These are phyloP conservation scores for Brachylomia viminalis DNA, from an alignment of 2,888 invertebrate species.

Conservation along the genomic window DNA sequence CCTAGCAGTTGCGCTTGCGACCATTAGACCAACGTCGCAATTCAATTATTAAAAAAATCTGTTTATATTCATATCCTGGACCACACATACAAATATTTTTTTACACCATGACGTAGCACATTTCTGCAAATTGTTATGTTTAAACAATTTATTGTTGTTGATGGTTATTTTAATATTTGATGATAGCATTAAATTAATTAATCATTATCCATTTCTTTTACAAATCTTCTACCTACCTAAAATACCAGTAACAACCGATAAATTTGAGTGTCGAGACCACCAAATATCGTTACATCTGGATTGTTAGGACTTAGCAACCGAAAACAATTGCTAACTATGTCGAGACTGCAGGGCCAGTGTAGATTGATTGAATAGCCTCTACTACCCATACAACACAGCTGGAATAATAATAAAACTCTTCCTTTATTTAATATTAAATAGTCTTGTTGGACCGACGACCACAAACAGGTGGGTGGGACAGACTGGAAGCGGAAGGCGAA, in stretches of 20 bases:
- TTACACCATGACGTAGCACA: not conserved
- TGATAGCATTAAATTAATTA: not conserved
- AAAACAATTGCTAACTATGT: too few species aligned
- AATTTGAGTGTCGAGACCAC: too few species aligned
- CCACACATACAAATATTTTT: conserved; percentile 10
- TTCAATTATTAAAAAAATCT: not conserved
- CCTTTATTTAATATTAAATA: not conserved
- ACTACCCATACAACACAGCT: not conserved
- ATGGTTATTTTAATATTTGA: not conserved
- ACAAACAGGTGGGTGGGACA: not conserved
- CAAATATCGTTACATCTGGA: too few species aligned
- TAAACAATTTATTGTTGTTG: not conserved
- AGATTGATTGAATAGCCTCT: not conserved
- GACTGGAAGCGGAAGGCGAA: not conserved
- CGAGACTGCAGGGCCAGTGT: too few species aligned
- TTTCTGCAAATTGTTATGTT: not conserved
- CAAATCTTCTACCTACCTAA: too few species aligned
- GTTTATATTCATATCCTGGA: not conserved
- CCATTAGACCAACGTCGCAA: not conserved
- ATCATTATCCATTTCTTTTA: conserved; percentile 9
- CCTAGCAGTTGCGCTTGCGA: too few species aligned
- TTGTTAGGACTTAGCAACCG: too few species aligned
- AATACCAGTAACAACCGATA: too few species aligned
- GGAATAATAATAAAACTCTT: not conserved
- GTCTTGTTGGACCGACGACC: not conserved